Evolutionary conservation across 2,797 vertebrate genomes (phyloP), one percentile per base, ranked within the genome.

Genomic region (Trematomus bernacchii): DNA sequence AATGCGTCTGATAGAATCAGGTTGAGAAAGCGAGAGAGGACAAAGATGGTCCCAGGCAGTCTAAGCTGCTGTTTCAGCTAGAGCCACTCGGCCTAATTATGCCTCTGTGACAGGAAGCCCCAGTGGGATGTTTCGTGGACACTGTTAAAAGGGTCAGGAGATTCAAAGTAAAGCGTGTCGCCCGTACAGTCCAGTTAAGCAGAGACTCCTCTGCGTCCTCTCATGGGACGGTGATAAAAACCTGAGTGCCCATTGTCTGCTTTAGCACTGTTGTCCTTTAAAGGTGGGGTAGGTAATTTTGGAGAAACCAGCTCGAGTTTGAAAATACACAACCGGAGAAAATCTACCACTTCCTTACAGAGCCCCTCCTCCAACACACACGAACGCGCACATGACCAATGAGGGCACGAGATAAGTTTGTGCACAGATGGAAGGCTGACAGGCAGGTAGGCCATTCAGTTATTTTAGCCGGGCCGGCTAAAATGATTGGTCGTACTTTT

Each of bases 51-150:
- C 71, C 9, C 46, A 18, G 83, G 80, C 76, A 66, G 43, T 63
- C 52, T 74, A 71, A 68, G 72, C 80, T 76, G 81, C 71, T 68
- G 63, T 73, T 89, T 84, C 73, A 85, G 83, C 76, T 59, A 52
- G 47, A 91, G 58, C 72, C 88, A 81, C 82, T 84, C 37, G 1
- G 33, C 70, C 80, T 92, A 87, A 91, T 89, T 87, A 84, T 91
- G 80, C 73, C 61, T 86, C 62, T 85, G 87, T 90, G 87, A 91
- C 84, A 86, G 80, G 76, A 76, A 83, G 54, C 65, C 78, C 85
- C 71, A 0, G 47, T 3, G 74, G 85, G 79, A 85, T 57, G 54
- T 63, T 48, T 79, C 57, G 65, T 78, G 88, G 80, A 73, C 76
- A 65, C 66, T 72, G 78, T 79, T 85, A 84, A 90, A 88, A 88